Evolutionary conservation across 2,888 invertebrate species (phyloP).

Genomic region (Gortyna flavago): DNA sequence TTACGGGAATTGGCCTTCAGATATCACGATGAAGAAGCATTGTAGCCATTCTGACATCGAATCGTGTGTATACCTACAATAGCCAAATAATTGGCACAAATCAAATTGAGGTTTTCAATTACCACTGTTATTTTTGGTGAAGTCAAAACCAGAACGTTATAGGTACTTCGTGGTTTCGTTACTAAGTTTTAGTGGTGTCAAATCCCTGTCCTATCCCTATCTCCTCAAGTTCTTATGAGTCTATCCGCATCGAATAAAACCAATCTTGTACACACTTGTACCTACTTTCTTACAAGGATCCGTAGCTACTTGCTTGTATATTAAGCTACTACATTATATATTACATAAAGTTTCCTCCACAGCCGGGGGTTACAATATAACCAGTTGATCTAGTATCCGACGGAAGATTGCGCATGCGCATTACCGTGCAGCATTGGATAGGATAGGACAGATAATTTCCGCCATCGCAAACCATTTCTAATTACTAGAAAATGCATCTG

Average conservation of each 20-base stretch:
- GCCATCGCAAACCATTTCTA: constrained; percentile 50
- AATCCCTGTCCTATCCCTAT: background rate
- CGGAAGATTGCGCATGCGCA: constrained; percentile 57
- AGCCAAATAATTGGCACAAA: background rate
- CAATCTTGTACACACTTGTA: background rate
- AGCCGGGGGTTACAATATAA: constrained; percentile 51
- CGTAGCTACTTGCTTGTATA: constrained; percentile 13
- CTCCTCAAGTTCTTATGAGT: background rate
- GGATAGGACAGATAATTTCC: constrained; percentile 53
- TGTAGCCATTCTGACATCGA: too few species aligned
- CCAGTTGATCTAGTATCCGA: constrained; percentile 47
- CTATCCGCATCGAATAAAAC: background rate
- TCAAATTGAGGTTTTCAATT: background rate
- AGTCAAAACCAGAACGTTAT: background rate
- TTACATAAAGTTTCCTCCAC: constrained; percentile 53
- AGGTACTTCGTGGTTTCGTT: background rate
- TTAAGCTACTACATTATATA: constrained; percentile 29
- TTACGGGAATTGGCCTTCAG: background rate
- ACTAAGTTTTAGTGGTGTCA: background rate
- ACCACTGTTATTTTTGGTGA: background rate
- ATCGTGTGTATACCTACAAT: background rate
- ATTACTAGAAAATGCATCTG: constrained; percentile 37
- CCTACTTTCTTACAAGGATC: constrained; percentile 34
- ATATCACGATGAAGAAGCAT: background rate
- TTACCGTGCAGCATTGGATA: constrained; percentile 34